A percentile compares a stretch with the other conserved stretches of the same genome.
phyloP scores from a whole-genome alignment of 2,888 invertebrate species.

The Habroteleia sp. region DNA sequence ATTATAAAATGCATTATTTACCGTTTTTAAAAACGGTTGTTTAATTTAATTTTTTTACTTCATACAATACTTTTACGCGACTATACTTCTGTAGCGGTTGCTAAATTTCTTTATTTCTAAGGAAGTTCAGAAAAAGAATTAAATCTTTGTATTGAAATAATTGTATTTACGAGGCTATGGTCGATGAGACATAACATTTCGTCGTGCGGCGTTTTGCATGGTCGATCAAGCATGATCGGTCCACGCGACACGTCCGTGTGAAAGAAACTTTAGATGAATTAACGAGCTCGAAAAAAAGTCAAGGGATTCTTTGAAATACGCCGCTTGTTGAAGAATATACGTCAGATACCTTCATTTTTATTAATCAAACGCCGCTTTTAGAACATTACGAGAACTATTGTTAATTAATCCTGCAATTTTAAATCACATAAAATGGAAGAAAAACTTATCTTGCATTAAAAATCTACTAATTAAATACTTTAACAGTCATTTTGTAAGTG shows the following conservation, averaged over 20 bases:
- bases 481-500: conserved; percentile 16
- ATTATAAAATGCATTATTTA: too few species aligned
- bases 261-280: conserved; percentile 61
- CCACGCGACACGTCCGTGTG: conserved; percentile 61
- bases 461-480: conserved; percentile 45
- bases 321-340: conserved; percentile 45
- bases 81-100: too few species aligned
- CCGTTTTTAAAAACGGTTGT: too few species aligned
- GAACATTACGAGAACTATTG: conserved; percentile 13
- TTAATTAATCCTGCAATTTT: conserved; percentile 48
- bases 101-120: too few species aligned
- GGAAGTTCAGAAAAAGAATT: conserved; percentile 20
- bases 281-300: conserved; percentile 60
- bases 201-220: conserved; percentile 60
- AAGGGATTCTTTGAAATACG: conserved; percentile 55
- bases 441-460: conserved; percentile 30
- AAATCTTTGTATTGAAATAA: conserved; percentile 50
- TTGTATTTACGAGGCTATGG: conserved; percentile 52
- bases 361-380: conserved; percentile 28
- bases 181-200: conserved; percentile 53
- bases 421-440: conserved; percentile 74
- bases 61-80: conserved; percentile 1
- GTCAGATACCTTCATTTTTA: conserved; percentile 14
- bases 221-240: conserved; percentile 62
- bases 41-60: too few species aligned